Conservation (phyloP, 2,797 vertebrate genomes). For the Ctenopoma multispine region DNA sequence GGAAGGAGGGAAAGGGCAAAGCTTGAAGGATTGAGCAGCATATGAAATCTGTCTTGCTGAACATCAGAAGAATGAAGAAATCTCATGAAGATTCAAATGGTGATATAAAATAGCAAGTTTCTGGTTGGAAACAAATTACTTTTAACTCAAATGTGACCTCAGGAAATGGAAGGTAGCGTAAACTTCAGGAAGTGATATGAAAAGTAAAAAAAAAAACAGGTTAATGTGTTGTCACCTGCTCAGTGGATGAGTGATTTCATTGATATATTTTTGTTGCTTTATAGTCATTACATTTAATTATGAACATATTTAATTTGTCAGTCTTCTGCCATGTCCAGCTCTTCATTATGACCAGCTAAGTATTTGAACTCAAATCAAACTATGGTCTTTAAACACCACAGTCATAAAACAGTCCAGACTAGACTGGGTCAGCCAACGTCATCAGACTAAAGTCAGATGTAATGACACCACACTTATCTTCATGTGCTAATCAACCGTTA, state of each 20-base stretch:
- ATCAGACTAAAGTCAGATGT: slow-evolving; percentile 44
- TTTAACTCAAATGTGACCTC: slow-evolving; percentile 19
- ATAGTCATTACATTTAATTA: slow-evolving; percentile 26
- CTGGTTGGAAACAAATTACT: slow-evolving; percentile 29
- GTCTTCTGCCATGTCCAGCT: slow-evolving; percentile 16
- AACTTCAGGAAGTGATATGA: slow-evolving; percentile 2
- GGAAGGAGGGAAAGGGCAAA: slow-evolving; percentile 66
- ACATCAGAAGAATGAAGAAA: slow-evolving; percentile 72
- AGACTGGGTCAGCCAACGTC: slow-evolving; percentile 42
- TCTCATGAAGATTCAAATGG: slow-evolving; percentile 57
- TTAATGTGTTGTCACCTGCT: too few relatives aligned
- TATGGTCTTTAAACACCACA: slow-evolving; percentile 22
- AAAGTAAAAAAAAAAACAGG: slow-evolving; percentile 15
- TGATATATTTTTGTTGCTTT: too few relatives aligned
- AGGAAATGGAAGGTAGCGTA: slow-evolving; percentile 7
- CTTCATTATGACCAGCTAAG: slow-evolving; percentile 19
- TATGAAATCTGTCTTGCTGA: slow-evolving; percentile 72
- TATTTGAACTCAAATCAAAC: slow-evolving; percentile 43
- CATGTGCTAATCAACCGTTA: slow-evolving; percentile 66
- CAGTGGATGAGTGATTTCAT: too few relatives aligned
- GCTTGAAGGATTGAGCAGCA: slow-evolving; percentile 71
- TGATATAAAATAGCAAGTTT: slow-evolving; percentile 54
- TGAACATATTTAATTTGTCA: neutral
- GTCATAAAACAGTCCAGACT: slow-evolving; percentile 35
- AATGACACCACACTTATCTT: slow-evolving; percentile 66